Evolutionary conservation across 2,113 vertebrate species (phyloP), one percentile per base, ranked within the genome.

Genomic region (Atlantisia rogersi): DNA sequence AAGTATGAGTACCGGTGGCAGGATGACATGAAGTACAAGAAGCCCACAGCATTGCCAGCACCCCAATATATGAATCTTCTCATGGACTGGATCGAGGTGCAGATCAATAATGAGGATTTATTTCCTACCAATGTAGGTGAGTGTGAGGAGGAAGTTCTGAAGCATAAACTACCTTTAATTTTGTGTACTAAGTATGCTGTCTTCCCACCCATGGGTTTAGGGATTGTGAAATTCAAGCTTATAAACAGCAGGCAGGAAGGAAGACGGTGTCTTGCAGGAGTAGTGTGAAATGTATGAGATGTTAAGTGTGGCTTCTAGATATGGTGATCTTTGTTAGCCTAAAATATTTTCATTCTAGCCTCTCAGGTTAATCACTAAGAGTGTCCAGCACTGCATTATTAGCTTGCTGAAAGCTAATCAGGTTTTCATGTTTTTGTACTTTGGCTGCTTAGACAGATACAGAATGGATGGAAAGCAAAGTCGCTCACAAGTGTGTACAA

Each of bases 61-160:
- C 98, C 98, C 6, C 98, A 98, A 10, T 99, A 99, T 94, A 99
- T 99, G 98, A 98, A 98, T 95, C 98, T 99, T 76, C 98, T 99
- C 44, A 99, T 99, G 98, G 98, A 99, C 95, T 99, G 98, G 98
- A 99, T 99, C 0, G 98, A 99, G 84, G 87, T 98, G 55, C 98
- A 99, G 92, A 99, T 99, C 97, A 99, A 99, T 96, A 99, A 99
- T 29, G 98, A 99, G 78, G 92, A 98, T 88, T 98, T 99, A 95
- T 99, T 99, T 96, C 98, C 98, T 93, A 99, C 98, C 2, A 98
- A 97, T 46, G 98, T 99, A 89, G 98, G 98, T 99, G 96, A 98
- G 98, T 98, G 37, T 6, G 2, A 55, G 19, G 29, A 69, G 40
- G 29, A 83, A 67, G 11, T 73, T 46, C 65, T 76, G 46, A 91